These are phyloP conservation scores for Periparus ater DNA, from an alignment of 2,797 vertebrate species.

Conservation along the genomic window DNA sequence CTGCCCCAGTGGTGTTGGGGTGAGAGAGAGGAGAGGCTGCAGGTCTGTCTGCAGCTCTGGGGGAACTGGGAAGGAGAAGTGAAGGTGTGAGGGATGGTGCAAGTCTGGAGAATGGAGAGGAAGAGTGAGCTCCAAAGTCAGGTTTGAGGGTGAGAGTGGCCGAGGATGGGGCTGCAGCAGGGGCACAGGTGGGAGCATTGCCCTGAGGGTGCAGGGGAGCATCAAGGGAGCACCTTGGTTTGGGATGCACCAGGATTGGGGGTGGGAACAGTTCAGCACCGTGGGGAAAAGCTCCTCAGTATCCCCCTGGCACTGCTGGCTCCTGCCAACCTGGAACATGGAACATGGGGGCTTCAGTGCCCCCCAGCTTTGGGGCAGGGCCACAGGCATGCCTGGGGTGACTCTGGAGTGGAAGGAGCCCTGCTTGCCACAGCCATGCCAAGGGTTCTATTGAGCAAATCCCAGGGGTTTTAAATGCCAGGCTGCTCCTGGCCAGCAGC, in stretches of 20 bases:
- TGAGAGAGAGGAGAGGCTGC: neutral
- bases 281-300: accelerated
- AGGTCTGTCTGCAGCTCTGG: neutral
- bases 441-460: neutral
- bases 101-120: neutral
- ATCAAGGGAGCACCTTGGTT: neutral
- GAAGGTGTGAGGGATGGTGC: neutral
- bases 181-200: accelerated
- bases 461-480: accelerated
- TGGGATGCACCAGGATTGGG: neutral
- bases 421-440: neutral
- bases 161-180: neutral
- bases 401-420: accelerated
- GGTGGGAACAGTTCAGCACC: neutral
- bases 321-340: neutral
- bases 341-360: accelerated
- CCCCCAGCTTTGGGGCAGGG: neutral
- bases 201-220: neutral
- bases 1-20: accelerated
- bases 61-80: neutral
- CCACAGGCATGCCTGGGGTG: neutral
- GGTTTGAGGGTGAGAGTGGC: neutral
- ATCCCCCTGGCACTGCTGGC: neutral
- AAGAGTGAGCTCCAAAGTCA: accelerated
- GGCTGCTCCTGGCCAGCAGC: neutral